Conservation (phyloP, 2,888 invertebrate genomes). For the Tubulanus polymorphus region DNA sequence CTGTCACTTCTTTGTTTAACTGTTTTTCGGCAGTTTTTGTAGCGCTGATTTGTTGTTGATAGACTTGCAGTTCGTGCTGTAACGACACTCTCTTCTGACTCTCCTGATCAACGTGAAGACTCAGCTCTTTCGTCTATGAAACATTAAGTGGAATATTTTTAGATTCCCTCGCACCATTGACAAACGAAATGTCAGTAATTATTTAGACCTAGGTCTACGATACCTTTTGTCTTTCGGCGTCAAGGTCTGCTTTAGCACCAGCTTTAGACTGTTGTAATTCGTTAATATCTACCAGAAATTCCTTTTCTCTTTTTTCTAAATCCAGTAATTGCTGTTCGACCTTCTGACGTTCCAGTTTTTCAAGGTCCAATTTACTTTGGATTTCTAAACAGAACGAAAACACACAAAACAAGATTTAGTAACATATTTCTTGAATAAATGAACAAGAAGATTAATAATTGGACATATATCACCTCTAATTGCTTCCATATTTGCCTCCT, state of each 20-base stretch:
- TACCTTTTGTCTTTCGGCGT: constrained; percentile 81
- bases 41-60: constrained; percentile 68
- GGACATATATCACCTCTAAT: constrained; percentile 92
- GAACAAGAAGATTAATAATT: background rate
- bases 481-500: constrained; percentile 85
- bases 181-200: background rate
- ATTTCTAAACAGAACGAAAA: constrained; percentile 59
- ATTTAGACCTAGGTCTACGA: background rate
- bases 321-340: constrained; percentile 75
- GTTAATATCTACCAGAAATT: constrained; percentile 90
- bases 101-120: constrained; percentile 89
- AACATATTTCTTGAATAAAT: too few relatives aligned
- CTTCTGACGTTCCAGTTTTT: constrained; percentile 79
- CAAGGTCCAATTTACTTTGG: constrained; percentile 86
- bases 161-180: too few relatives aligned
- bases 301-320: constrained; percentile 89
- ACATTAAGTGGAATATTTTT: too few relatives aligned
- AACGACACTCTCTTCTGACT: constrained; percentile 77
- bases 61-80: constrained; percentile 74
- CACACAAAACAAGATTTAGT: background rate
- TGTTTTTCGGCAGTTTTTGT: constrained; percentile 71
- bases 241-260: constrained; percentile 85
- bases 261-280: constrained; percentile 83
- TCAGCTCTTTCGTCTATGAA: too few relatives aligned
- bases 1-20: constrained; percentile 63